A percentile compares a stretch with the other conserved stretches of the same genome.
Conservation (phyloP, 2,797 vertebrate species). For the Myotis findleyi region DNA sequence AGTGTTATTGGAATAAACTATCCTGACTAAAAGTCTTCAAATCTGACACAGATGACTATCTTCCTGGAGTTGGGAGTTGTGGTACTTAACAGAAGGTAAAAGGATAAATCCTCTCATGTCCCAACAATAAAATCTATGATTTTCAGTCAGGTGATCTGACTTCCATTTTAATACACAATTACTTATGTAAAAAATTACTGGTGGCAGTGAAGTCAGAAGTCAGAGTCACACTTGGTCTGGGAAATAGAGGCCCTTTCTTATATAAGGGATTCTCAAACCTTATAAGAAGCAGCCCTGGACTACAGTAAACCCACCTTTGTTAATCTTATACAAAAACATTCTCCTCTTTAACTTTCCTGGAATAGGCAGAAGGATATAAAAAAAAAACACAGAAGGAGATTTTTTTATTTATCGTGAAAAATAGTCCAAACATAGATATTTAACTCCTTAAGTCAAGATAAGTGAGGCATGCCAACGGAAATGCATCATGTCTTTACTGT, state of each 20-base stretch:
- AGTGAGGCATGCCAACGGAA: neutral
- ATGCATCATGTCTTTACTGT: neutral
- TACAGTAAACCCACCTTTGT: neutral
- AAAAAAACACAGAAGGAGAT: constrained; percentile 25
- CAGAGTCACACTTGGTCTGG: neutral
- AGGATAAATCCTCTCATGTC: neutral
- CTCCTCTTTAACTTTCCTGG: neutral
- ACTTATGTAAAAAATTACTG: neutral
- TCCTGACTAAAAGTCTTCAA: constrained; percentile 24
- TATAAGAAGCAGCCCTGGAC: neutral
- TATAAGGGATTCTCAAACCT: neutral
- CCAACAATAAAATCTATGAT: neutral
- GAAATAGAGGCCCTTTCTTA: neutral
- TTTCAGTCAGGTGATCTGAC: constrained; percentile 10
- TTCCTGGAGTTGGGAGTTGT: neutral
- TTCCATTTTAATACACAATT: constrained; percentile 18
- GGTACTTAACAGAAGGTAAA: neutral
- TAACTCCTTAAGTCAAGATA: neutral
- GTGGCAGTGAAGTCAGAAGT: neutral
- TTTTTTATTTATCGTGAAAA: constrained; percentile 1
- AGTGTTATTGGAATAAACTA: neutral
- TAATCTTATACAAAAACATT: neutral
- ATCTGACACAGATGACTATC: neutral
- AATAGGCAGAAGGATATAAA: neutral
- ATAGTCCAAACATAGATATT: neutral